Base-by-base conservation (phyloP, 2,113 vertebrate species). In the Apistogramma diplotaenia region DNA sequence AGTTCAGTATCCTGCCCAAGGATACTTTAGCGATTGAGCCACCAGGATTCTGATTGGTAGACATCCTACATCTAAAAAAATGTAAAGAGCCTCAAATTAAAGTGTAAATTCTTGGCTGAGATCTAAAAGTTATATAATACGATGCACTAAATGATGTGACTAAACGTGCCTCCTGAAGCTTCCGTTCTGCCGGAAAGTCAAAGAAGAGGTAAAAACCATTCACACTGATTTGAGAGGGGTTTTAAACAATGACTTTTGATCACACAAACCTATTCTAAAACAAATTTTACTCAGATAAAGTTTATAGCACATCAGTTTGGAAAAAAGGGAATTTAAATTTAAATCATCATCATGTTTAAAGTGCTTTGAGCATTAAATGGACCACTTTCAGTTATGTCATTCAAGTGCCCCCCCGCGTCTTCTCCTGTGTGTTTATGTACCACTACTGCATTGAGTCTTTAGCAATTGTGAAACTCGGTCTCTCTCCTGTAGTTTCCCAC, bases 11-110 rank as follows among this genome's bases (percentile, higher is more conserved):
- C 58, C 4, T 37, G 6, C 2, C 33, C 33, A 61, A 61, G 33
- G 33, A 61, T 33, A 21, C 13, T 23, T 8, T 15, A 37, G 33
- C 9, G 0, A 61, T 23, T 62, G n/a, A 40, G 23, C n/a, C 60
- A 5, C 60, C 33, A 62, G n/a, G n/a, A 0, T 62, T 62, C 60
- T n/a, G 33, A 40, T 23, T 40, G 60, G 33, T 62, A 40, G 60
- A 23, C 23, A 62, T 0, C 0, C 7, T 62, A n/a, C 33, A n/a
- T n/a, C n/a, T n/a, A 1, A 9, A 43, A 9, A 0, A 16, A 23
- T 15, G 19, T 37, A 40, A 43, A 43, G 12, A 13, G 5, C 12
- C 12, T 15, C 40, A 43, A 5, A 43, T 15, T 4, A 43, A 12
- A 12, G 1, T 0, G 37, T 62, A n/a, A n/a, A n/a, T 40, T 62